These are phyloP conservation scores for Iphiclides podalirius DNA, from an alignment of 2,888 invertebrate genomes.

Conservation along the genomic window DNA sequence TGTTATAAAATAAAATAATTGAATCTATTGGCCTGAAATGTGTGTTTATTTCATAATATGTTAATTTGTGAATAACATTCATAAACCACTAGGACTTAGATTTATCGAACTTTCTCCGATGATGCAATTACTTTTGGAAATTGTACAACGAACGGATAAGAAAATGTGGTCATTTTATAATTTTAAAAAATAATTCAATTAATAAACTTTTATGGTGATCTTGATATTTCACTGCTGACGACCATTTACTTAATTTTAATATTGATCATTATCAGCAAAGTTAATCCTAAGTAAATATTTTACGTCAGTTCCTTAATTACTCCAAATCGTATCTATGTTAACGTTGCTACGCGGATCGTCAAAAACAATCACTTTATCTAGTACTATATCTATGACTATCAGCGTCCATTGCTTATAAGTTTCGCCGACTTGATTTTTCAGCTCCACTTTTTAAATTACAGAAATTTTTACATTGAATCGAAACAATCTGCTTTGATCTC, in stretches of 20 bases:
- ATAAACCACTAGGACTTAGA: conserved; percentile 29
- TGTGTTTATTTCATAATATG: background rate
- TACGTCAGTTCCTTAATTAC: conserved; percentile 20
- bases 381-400: conserved; percentile 7
- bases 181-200: conserved; percentile 28
- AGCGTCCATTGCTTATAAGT: background rate
- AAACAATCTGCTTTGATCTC: conserved; percentile 6
- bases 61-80: background rate
- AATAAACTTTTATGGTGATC: background rate
- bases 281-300: conserved; percentile 9
- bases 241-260: conserved; percentile 32
- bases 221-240: conserved; percentile 27
- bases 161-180: conserved; percentile 49
- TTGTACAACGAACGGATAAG: conserved; percentile 40
- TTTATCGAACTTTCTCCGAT: conserved; percentile 36
- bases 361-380: conserved; percentile 15
- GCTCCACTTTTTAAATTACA: too few relatives aligned
- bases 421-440: conserved; percentile 9
- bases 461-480: too few relatives aligned
- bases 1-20: too few relatives aligned
- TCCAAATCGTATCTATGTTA: conserved; percentile 7
- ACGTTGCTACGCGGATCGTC: conserved; percentile 17
- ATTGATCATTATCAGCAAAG: conserved; percentile 15
- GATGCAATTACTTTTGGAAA: conserved; percentile 33
- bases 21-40: too few relatives aligned